Evolutionary conservation across 2,113 vertebrate genomes (phyloP).

Genomic region (Cyanoderma ruficeps): DNA sequence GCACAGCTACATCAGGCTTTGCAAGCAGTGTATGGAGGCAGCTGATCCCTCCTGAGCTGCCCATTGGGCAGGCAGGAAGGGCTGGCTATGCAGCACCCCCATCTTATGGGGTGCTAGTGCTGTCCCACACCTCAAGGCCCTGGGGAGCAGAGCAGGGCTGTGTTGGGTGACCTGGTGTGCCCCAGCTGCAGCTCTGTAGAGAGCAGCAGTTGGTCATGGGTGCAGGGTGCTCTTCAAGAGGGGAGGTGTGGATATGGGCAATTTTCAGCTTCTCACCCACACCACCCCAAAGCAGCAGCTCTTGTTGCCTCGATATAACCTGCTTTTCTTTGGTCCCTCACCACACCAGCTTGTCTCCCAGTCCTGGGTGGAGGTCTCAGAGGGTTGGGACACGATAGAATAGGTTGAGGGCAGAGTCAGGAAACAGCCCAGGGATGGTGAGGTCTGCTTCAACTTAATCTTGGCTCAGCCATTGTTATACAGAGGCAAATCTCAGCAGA

Average conservation of each 20-base stretch:
- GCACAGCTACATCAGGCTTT: background rate
- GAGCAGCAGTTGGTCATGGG: background rate
- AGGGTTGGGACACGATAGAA: background rate
- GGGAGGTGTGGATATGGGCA: background rate
- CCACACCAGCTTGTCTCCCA: background rate
- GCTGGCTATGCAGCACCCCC: background rate
- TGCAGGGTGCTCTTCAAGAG: background rate
- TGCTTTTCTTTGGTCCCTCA: background rate
- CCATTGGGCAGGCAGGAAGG: background rate
- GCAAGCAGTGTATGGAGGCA: background rate
- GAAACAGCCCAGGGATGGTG: background rate
- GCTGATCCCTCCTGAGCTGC: background rate
- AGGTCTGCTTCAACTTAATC: background rate
- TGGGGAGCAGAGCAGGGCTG: background rate
- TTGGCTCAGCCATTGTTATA: background rate
- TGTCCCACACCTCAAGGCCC: background rate
- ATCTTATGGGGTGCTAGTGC: background rate
- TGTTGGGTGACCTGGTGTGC: background rate
- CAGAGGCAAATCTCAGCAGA: background rate
- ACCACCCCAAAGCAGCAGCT: background rate
- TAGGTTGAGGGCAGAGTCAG: background rate
- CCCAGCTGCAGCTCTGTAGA: background rate
- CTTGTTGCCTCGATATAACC: fast-evolving
- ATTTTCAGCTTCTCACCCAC: background rate
- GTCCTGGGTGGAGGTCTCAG: background rate